Percentiles rank a stretch among this genome's conserved stretches.
Conservation (phyloP, 2,888 invertebrate genomes). For the Anarsia innoxiella region DNA sequence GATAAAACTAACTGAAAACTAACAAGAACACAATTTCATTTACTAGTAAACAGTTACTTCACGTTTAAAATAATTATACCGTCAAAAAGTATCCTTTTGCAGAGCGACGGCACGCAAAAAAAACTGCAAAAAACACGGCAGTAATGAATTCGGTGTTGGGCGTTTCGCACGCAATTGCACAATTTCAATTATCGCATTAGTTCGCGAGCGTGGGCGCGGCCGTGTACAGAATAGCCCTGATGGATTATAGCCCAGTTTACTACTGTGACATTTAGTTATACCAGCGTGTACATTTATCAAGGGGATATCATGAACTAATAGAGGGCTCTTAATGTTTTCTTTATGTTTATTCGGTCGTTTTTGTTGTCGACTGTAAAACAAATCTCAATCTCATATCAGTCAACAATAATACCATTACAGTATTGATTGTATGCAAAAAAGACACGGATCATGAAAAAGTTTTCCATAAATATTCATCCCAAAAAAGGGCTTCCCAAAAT, state of each 20-base stretch:
- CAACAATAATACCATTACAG: no score
- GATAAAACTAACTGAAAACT: no score
- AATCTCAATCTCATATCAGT: no score
- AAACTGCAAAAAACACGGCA: conserved; percentile 54
- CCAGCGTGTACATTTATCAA: no score
- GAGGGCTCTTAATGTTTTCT: no score
- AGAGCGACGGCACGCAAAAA: conserved; percentile 44
- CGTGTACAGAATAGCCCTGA: conserved; percentile 27
- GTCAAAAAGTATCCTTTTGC: conserved; percentile 53
- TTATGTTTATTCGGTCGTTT: no score
- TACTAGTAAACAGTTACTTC: conserved; percentile 32
- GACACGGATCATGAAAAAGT: neutral
- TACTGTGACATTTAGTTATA: conserved; percentile 25
- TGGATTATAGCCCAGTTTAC: conserved; percentile 34
- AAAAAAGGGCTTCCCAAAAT: conserved; percentile 23
- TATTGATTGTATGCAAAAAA: no score
- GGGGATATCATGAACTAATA: no score
- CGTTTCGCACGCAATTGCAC: conserved; percentile 75
- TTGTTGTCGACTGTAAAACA: no score
- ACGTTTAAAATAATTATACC: conserved; percentile 55
- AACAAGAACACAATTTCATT: conserved; percentile 30
- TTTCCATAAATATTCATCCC: conserved; percentile 30
- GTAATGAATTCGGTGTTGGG: conserved; percentile 67
- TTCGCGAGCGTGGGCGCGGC: conserved; percentile 18
- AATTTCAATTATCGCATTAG: conserved; percentile 75